Percentiles rank a stretch among this genome's conserved stretches.
Evolutionary conservation across 1,140 invertebrate species (phyloP).

Genomic region (Meloidogyne exigua): DNA sequence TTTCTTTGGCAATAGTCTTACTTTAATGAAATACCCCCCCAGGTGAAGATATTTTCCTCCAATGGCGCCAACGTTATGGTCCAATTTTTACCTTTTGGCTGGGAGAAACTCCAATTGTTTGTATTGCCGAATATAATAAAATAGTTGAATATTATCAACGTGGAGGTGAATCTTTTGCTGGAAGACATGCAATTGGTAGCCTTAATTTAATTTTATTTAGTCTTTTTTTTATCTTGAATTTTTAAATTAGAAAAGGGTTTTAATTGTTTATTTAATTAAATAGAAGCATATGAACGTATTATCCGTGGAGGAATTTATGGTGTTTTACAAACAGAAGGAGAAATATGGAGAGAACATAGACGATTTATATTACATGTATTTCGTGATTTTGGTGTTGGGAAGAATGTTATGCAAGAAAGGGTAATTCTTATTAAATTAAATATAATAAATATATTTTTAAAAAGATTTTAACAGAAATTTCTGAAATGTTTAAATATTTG

Average conservation of each 20-base stretch:
- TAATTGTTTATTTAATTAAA: conserved; percentile 13
- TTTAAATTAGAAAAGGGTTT: too few species aligned
- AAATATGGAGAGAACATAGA: conserved; percentile 39
- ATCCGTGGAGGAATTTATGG: conserved; percentile 34
- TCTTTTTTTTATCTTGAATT: too few species aligned
- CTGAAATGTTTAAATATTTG: conserved; percentile 12
- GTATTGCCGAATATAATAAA: conserved; percentile 29
- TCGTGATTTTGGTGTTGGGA: conserved; percentile 49
- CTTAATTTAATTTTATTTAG: not conserved
- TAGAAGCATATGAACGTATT: conserved; percentile 8
- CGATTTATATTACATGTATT: conserved; percentile 46
- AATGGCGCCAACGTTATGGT: conserved; percentile 34
- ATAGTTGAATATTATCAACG: conserved; percentile 39
- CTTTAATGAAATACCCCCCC: conserved; percentile 27
- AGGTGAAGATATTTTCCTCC: conserved; percentile 36
- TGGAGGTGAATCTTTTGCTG: conserved; percentile 32
- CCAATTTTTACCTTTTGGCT: conserved; percentile 39
- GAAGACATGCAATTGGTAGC: conserved; percentile 24
- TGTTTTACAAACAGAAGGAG: conserved; percentile 34
- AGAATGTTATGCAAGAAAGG: conserved; percentile 45
- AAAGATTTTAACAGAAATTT: conserved; percentile 36
- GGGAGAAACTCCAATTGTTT: conserved; percentile 35
- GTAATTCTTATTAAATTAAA: conserved; percentile 25
- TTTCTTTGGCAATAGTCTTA: conserved; percentile 32
- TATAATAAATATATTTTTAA: conserved; percentile 23